Conservation (phyloP, 2,113 vertebrate species). For the Rhizomys pruinosus region DNA sequence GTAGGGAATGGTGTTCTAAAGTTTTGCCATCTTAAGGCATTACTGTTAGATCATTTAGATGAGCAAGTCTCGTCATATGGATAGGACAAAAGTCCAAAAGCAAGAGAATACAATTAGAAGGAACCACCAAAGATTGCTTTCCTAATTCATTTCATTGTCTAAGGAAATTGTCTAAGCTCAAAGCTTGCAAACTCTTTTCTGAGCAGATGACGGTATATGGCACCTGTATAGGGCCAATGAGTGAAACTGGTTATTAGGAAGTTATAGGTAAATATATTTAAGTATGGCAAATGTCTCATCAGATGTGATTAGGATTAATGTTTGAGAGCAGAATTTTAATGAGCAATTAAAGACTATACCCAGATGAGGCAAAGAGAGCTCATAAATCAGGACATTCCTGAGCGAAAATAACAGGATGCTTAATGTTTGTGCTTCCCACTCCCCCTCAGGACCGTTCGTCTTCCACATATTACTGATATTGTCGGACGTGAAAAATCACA, state of each 20-base stretch:
- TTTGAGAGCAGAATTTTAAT: constrained; percentile 56
- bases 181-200: constrained; percentile 1
- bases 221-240: neutral
- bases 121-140: neutral
- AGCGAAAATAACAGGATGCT: constrained; percentile 39
- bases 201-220: neutral
- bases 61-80: neutral
- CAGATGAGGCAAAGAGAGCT: neutral
- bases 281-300: neutral
- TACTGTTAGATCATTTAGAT: constrained; percentile 16
- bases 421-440: neutral
- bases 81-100: neutral
- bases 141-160: neutral
- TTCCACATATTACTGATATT: constrained; percentile 46
- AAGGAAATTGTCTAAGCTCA: constrained; percentile 2
- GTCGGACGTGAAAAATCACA: constrained; percentile 53
- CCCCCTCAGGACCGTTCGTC: neutral
- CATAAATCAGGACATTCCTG: constrained; percentile 51
- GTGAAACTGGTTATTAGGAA: neutral
- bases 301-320: neutral
- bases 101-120: neutral
- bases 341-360: constrained; percentile 41
- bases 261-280: constrained; percentile 13
- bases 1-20: neutral
- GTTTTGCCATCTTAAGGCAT: neutral